Evolutionary conservation across 2,797 vertebrate genomes (phyloP), one percentile per base, ranked within the genome.

Genomic region (Fundulus diaphanus): DNA sequence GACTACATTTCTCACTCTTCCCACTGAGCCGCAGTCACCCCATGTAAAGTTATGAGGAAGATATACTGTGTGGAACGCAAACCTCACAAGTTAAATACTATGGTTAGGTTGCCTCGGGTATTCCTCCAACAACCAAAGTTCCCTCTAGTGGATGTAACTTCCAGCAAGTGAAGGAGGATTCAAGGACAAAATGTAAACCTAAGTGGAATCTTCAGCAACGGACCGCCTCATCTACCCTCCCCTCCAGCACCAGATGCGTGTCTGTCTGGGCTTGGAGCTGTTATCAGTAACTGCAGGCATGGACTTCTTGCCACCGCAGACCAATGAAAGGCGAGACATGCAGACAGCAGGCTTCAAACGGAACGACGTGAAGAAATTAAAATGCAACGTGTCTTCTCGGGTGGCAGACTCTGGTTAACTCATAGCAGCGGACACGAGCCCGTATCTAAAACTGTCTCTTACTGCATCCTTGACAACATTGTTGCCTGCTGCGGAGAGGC

Each of bases 131-230:
- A 40, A 79, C 63, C 35, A n/a, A 1, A 76, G 69, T 71, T 75
- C 59, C 46, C 72, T 48, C 65, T 72, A 7, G 16, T 52, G 73
- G 46, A 80, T 73, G 52, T 78, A 68, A 71, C 46, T 74, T 35
- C 37, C 44, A 24, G 56, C 37, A 31, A 70, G 48, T 1, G 29
- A 65, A 46, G 68, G 20, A 78, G 76, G 68, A 78, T 80, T 73
- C 51, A 66, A 81, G 81, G 72, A 81, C 68, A 35, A n/a, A 1
- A 76, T 75, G 73, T 70, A 84, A 83, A 84, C 48, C 74, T 82
- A 81, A 73, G 69, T 0, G 48, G 85, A 84, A 88, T 91, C 84
- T 85, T 86, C 84, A 86, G 24, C 84, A 85, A 86, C 87, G 84
- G 80, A 76, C 78, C 69, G 78, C 79, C 65, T 1, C 18, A 22